These are phyloP conservation scores for Pachycephala philippinensis DNA, from an alignment of 2,113 vertebrate species.

Conservation along the genomic window DNA sequence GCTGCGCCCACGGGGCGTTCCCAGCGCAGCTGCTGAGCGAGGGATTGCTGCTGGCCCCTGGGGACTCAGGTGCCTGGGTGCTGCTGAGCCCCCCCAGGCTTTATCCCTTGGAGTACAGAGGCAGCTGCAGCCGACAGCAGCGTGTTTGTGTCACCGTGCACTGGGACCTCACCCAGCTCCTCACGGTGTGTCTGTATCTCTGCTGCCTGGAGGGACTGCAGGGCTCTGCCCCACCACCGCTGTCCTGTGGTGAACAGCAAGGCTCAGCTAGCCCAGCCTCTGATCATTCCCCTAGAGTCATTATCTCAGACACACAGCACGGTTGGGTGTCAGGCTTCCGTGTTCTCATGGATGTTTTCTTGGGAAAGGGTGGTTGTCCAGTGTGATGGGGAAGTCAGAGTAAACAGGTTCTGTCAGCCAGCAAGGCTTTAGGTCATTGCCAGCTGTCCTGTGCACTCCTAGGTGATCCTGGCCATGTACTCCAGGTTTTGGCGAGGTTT, in stretches of 20 bases:
- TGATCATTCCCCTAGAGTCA: not conserved
- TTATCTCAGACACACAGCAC: not conserved
- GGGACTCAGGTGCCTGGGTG: too few relatives aligned
- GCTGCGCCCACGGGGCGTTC: rapidly evolving
- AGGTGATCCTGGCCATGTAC: not conserved
- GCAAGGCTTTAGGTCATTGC: not conserved
- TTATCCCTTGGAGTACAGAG: not conserved
- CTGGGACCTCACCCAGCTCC: not conserved
- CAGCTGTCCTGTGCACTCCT: not conserved
- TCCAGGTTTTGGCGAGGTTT: not conserved
- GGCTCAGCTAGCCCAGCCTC: not conserved
- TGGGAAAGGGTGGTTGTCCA: not conserved
- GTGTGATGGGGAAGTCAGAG: not conserved
- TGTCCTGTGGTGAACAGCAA: not conserved
- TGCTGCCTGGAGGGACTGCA: not conserved
- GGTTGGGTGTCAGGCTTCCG: not conserved
- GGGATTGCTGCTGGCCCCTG: not conserved
- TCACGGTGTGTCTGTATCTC: rapidly evolving
- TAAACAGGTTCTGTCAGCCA: not conserved
- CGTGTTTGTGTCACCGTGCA: rapidly evolving
- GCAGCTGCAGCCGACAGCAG: not conserved
- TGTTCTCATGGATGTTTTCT: not conserved
- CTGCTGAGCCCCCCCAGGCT: not conserved
- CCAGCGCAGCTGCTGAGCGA: rapidly evolving
- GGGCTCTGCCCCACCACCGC: not conserved